These are phyloP conservation scores for Brachionus paranguensis DNA, from an alignment of 1,140 invertebrate species.

Conservation along the genomic window DNA sequence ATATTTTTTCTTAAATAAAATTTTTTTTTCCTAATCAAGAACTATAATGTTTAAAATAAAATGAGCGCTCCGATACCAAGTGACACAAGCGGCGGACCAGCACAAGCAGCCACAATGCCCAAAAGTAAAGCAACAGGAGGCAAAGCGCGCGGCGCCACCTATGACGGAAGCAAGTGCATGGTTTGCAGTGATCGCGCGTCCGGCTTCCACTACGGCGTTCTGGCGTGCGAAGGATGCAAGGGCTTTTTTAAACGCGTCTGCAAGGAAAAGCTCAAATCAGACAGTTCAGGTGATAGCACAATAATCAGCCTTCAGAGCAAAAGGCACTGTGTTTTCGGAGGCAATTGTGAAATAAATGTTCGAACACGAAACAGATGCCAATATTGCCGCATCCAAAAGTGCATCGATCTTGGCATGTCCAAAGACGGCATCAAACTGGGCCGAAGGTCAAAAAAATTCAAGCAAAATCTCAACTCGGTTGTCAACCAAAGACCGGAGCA, in stretches of 20 bases:
- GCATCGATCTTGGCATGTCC: constrained; percentile 95
- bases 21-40: neutral
- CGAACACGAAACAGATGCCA: constrained; percentile 92
- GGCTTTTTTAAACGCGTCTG: constrained; percentile 54
- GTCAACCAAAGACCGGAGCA: neutral
- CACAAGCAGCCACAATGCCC: neutral
- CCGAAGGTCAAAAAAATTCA: constrained; percentile 90
- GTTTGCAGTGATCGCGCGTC: constrained; percentile 57
- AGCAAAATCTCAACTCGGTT: constrained; percentile 27
- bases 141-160: constrained; percentile 26
- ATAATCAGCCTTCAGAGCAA: constrained; percentile 46
- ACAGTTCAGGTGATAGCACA: neutral
- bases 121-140: neutral
- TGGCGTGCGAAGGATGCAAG: constrained; percentile 59
- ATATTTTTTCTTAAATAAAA: too few species aligned
- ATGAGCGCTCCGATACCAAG: neutral
- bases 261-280: constrained; percentile 2
- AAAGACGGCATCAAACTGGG: constrained; percentile 99
- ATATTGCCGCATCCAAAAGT: constrained; percentile 98
- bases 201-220: constrained; percentile 58
- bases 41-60: neutral
- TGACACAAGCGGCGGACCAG: neutral
- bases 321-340: constrained; percentile 18
- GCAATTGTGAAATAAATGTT: constrained; percentile 37
- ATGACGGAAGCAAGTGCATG: constrained; percentile 47